A percentile compares a stretch with the other conserved stretches of the same genome.
Evolutionary conservation across 2,888 invertebrate species (phyloP).

Genomic region (Chaetoderma sp.): DNA sequence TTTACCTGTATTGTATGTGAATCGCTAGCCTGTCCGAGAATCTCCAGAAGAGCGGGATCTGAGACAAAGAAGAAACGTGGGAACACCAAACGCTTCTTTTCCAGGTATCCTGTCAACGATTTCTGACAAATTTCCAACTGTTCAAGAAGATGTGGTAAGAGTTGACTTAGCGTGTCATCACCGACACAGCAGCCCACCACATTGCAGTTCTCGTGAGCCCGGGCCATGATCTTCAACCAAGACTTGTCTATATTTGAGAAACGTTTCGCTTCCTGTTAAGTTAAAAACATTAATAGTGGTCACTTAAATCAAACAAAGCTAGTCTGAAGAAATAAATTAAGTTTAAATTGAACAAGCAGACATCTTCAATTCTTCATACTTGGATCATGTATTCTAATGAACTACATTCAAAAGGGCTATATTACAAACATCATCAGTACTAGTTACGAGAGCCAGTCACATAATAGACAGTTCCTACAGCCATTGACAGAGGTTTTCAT

Average conservation of each 20-base stretch:
- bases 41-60: slow-evolving; percentile 70
- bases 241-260: slow-evolving; percentile 98
- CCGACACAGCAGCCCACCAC: slow-evolving; percentile 97
- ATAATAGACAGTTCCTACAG: too few species aligned
- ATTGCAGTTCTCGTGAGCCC: slow-evolving; percentile 95
- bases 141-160: slow-evolving; percentile 93
- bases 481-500: too few species aligned
- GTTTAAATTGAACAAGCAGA: too few species aligned
- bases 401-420: too few species aligned
- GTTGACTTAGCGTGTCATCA: slow-evolving; percentile 90
- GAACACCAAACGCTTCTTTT: slow-evolving; percentile 69
- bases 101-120: slow-evolving; percentile 84
- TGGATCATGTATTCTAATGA: too few species aligned
- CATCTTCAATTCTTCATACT: too few species aligned
- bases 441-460: too few species aligned
- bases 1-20: slow-evolving; percentile 70
- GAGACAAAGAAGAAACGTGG: slow-evolving; percentile 71
- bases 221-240: slow-evolving; percentile 93
- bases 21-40: slow-evolving; percentile 70
- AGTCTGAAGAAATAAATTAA: too few species aligned
- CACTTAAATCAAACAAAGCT: too few species aligned
- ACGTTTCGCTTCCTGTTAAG: slow-evolving; percentile 64
- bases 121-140: slow-evolving; percentile 97
- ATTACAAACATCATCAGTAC: too few species aligned
- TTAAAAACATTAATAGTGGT: neutral